These are phyloP conservation scores for Cladorhizidae sp. DNA, from an alignment of 37 sponge, comb jelly and placozoan species.

Conservation along the genomic window DNA sequence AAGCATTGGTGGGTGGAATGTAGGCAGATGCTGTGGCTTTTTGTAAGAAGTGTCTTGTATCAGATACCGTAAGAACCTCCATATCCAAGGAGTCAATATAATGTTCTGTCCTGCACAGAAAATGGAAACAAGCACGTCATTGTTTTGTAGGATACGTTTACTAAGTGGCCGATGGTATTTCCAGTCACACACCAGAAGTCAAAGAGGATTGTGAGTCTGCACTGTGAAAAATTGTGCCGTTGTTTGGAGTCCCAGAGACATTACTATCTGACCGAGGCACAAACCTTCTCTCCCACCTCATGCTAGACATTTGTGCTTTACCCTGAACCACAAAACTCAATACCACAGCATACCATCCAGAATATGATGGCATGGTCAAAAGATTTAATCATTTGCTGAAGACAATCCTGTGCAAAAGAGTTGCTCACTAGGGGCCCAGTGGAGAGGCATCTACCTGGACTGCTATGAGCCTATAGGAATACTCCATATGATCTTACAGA, in stretches of 20 bases:
- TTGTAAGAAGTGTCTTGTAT: not conserved
- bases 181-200: conserved; percentile 66
- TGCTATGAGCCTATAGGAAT: too few relatives aligned
- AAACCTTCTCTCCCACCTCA: conserved; percentile 53
- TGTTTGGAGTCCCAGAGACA: conserved; percentile 56
- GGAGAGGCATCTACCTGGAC: conserved; percentile 22
- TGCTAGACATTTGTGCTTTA: conserved; percentile 38
- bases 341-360: too few relatives aligned
- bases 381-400: conserved; percentile 47
- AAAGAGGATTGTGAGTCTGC: too few relatives aligned
- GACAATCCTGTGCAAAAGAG: conserved; percentile 23
- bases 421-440: conserved; percentile 18
- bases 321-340: too few relatives aligned
- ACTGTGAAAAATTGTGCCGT: conserved; percentile 37
- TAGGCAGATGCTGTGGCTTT: not conserved
- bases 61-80: conserved; percentile 11
- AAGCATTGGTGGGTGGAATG: conserved; percentile 59
- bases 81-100: conserved; percentile 55
- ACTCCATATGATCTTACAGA: conserved; percentile 7
- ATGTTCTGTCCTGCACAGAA: conserved; percentile 49
- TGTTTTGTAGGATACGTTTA: conserved; percentile 58
- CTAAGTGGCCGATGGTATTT: conserved; percentile 59
- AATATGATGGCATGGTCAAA: too few relatives aligned
- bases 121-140: conserved; percentile 45
- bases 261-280: conserved; percentile 56